phyloP scores from a whole-genome alignment of 2,797 vertebrate species.

The Gallirallus australis region DNA sequence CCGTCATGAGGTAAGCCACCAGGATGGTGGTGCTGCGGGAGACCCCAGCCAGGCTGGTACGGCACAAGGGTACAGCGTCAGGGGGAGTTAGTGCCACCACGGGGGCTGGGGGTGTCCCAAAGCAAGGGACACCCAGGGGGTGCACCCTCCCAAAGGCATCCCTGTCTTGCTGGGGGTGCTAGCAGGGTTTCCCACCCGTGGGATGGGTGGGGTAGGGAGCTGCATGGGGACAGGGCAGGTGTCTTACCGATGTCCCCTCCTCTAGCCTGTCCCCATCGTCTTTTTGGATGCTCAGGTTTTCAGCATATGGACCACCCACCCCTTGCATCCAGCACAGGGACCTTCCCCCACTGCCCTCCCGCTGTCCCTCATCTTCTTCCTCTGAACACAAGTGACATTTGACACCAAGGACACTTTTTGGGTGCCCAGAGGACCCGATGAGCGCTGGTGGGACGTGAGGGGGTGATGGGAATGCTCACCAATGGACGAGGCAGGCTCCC shows the following conservation, averaged over 20 bases:
- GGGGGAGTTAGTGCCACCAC: neutral
- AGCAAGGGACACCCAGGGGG: neutral
- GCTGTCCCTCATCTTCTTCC: neutral
- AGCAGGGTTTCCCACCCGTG: fast-evolving
- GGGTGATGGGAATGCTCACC: slow-evolving; percentile 74
- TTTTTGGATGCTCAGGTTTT: neutral
- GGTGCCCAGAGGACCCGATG: neutral
- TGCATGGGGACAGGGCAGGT: fast-evolving
- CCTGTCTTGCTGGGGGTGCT: fast-evolving
- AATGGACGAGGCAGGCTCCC: slow-evolving; percentile 90
- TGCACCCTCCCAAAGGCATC: fast-evolving
- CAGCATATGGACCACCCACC: fast-evolving
- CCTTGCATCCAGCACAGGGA: no score
- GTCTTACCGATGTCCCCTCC: neutral
- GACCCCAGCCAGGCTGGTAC: slow-evolving; percentile 86
- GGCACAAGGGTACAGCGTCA: fast-evolving
- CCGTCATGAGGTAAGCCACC: slow-evolving; percentile 92
- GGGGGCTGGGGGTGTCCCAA: fast-evolving
- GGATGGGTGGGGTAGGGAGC: neutral
- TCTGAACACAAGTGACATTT: fast-evolving
- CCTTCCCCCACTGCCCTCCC: fast-evolving
- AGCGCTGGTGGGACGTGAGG: fast-evolving
- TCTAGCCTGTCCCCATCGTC: neutral
- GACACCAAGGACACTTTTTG: fast-evolving
- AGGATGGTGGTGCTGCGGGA: slow-evolving; percentile 90